Conservation (phyloP, 2,797 vertebrate species). For the Malurus splendens region DNA sequence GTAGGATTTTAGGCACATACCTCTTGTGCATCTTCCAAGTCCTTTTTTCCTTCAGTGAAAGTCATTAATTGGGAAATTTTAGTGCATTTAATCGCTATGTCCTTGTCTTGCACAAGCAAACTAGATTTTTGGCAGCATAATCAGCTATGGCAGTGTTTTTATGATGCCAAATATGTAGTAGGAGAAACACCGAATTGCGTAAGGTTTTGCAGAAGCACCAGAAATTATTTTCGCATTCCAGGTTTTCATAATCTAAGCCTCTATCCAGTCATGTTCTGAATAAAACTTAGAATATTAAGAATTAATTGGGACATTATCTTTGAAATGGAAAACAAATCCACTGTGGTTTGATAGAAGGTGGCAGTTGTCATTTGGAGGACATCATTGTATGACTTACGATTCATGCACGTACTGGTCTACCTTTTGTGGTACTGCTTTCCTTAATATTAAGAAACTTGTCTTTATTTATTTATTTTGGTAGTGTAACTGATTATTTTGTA, state of each 20-base stretch:
- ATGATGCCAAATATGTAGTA: not conserved
- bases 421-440: not conserved
- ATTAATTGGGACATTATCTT: not conserved
- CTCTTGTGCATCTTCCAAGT: not conserved
- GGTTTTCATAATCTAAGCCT: not conserved
- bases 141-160: not conserved
- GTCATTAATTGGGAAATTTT: not conserved
- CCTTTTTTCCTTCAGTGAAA: not conserved
- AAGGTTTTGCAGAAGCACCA: not conserved
- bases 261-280: not conserved
- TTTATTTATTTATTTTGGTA: not conserved
- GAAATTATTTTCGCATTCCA: not conserved
- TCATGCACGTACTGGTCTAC: fast-evolving
- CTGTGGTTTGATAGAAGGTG: not conserved
- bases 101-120: not conserved
- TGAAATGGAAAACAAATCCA: not conserved
- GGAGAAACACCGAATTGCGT: fast-evolving
- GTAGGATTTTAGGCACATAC: not conserved
- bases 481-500: not conserved
- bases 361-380: not conserved
- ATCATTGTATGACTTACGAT: not conserved
- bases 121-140: fast-evolving
- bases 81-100: not conserved
- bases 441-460: not conserved
- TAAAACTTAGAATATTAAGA: not conserved